phyloP scores from a whole-genome alignment of 2,888 invertebrate species.

The Ariolimax columbianus region DNA sequence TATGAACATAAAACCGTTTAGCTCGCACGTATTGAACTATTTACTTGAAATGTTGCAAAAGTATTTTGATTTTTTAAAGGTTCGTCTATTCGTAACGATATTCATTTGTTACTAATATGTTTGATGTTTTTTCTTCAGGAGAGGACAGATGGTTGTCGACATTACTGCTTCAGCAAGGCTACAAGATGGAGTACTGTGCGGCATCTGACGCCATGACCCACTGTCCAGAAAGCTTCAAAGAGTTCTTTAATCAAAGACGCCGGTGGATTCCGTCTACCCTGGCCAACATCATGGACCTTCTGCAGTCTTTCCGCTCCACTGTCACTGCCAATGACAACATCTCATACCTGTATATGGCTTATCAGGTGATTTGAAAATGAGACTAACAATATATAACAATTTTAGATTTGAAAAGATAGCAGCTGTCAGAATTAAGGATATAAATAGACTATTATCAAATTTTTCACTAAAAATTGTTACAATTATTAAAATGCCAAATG shows the following conservation, averaged over 20 bases:
- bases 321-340: constrained; percentile 98
- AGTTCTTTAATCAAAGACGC: constrained; percentile 98
- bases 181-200: constrained; percentile 98
- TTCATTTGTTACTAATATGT: neutral
- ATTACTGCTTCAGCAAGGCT: constrained; percentile 94
- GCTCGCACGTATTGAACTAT: too few relatives aligned
- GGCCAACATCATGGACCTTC: constrained; percentile 97
- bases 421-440: too few relatives aligned
- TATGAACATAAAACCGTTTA: too few relatives aligned
- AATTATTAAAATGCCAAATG: too few relatives aligned
- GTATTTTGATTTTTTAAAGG: too few relatives aligned
- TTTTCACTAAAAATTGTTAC: too few relatives aligned
- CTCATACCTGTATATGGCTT: constrained; percentile 81
- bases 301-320: constrained; percentile 90
- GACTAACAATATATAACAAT: too few relatives aligned
- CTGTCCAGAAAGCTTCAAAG: constrained; percentile 94
- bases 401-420: too few relatives aligned
- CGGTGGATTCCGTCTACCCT: constrained; percentile 99
- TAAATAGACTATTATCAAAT: too few relatives aligned
- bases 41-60: neutral
- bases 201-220: constrained; percentile 99
- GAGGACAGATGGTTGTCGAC: constrained; percentile 99
- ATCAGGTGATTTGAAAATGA: constrained; percentile 64
- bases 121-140: constrained; percentile 80
- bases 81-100: too few relatives aligned